Percentiles rank a stretch among this genome's conserved stretches.
These are phyloP conservation scores for Rutilus rutilus DNA, from an alignment of 2,113 vertebrate species.

Conservation along the genomic window DNA sequence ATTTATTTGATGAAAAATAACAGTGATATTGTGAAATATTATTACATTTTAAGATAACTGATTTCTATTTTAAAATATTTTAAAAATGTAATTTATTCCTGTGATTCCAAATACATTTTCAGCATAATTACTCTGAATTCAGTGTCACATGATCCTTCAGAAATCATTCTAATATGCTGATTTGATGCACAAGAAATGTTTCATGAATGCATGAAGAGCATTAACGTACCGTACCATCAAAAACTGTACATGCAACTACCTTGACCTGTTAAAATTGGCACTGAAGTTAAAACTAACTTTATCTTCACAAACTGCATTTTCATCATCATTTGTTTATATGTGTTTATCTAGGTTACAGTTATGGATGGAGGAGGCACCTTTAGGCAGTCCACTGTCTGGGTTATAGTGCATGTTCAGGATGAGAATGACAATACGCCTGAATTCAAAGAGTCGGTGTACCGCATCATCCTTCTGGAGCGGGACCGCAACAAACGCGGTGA, in stretches of 20 bases:
- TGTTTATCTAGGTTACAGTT: conserved; percentile 85
- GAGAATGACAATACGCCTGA: conserved; percentile 95
- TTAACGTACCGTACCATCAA: not conserved
- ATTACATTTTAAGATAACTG: not conserved
- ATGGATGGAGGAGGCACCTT: conserved; percentile 87
- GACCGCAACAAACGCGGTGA: conserved; percentile 92
- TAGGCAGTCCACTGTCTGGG: conserved; percentile 90
- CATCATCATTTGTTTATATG: not conserved
- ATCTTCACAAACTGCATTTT: not conserved
- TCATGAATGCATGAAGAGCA: not conserved
- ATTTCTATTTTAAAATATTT: not conserved
- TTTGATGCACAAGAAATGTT: not conserved
- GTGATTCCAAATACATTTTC: not conserved
- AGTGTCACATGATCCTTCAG: not conserved
- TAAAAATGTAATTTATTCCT: not conserved
- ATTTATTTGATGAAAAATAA: not conserved
- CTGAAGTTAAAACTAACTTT: not conserved
- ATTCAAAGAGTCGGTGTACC: conserved; percentile 90
- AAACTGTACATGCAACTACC: not conserved
- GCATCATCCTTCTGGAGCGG: conserved; percentile 89
- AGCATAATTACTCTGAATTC: not conserved
- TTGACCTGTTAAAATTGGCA: not conserved
- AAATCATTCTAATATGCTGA: not conserved
- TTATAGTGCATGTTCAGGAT: conserved; percentile 91
- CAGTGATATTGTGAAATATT: not conserved